phyloP scores from a whole-genome alignment of 2,888 invertebrate species.

The Alentia gelatinosa region DNA sequence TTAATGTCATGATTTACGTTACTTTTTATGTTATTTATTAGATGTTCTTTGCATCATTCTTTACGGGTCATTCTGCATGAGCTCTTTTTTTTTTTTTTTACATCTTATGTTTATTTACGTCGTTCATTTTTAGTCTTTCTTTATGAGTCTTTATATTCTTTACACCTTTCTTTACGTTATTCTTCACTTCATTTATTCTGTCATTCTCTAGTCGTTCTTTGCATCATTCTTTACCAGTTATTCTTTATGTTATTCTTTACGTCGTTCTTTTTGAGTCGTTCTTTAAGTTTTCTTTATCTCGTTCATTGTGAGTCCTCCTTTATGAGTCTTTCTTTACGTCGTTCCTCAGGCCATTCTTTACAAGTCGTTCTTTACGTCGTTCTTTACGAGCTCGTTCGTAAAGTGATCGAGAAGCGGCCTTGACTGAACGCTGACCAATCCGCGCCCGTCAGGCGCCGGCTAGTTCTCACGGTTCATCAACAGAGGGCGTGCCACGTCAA shows the following conservation, averaged over 20 bases:
- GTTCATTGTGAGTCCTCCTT: no score
- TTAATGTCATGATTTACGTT: no score
- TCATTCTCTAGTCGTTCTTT: neutral
- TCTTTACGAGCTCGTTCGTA: no score
- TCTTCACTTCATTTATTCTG: neutral
- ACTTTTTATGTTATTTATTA: no score
- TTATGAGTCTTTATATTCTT: neutral
- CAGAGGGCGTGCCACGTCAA: neutral
- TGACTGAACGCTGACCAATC: no score
- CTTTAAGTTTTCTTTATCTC: no score
- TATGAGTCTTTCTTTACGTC: no score
- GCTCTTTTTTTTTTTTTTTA: neutral
- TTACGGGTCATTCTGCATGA: no score
- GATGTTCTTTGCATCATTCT: no score
- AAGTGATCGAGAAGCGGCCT: no score
- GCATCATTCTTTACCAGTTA: neutral
- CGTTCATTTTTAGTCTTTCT: neutral
- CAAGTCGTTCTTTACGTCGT: no score
- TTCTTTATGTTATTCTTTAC: neutral
- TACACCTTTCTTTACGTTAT: neutral
- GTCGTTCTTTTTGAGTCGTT: neutral
- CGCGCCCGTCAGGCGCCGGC: neutral
- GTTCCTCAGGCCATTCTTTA: no score
- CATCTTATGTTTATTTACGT: neutral
- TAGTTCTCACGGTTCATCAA: constrained; percentile 14